Evolutionary conservation across 2,888 invertebrate genomes (phyloP).

Genomic region (Meloe dianella): DNA sequence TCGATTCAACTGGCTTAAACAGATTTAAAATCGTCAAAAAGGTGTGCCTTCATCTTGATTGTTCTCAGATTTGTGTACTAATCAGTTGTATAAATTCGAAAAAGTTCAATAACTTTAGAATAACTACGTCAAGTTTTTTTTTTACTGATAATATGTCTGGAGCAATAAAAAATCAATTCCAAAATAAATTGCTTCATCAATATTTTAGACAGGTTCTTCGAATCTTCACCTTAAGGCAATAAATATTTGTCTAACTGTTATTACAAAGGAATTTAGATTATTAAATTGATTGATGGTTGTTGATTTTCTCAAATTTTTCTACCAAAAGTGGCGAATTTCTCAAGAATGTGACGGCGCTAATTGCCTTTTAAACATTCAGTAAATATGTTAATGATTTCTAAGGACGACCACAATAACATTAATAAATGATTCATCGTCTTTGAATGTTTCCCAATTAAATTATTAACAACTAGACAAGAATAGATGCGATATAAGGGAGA

Average conservation of each 20-base stretch:
- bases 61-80: neutral
- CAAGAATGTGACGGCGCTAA: neutral
- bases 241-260: neutral
- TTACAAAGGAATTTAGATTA: too few species aligned
- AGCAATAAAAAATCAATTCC: neutral
- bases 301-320: too few species aligned
- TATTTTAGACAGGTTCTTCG: neutral
- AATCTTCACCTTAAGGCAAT: neutral
- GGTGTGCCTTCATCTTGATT: neutral
- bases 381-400: neutral
- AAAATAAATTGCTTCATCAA: neutral
- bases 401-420: neutral
- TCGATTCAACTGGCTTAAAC: neutral
- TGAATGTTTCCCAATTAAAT: neutral
- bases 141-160: slow-evolving; percentile 4
- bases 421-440: slow-evolving; percentile 8
- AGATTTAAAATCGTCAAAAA: neutral
- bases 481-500: neutral
- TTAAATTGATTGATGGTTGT: too few species aligned
- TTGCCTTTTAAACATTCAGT: neutral
- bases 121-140: neutral
- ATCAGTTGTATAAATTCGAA: neutral
- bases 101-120: slow-evolving; percentile 3
- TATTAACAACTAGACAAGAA: neutral
- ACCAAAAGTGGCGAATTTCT: too few species aligned